Conservation (phyloP, 1,140 invertebrate genomes). For the Dendroctonus ponderosae region DNA sequence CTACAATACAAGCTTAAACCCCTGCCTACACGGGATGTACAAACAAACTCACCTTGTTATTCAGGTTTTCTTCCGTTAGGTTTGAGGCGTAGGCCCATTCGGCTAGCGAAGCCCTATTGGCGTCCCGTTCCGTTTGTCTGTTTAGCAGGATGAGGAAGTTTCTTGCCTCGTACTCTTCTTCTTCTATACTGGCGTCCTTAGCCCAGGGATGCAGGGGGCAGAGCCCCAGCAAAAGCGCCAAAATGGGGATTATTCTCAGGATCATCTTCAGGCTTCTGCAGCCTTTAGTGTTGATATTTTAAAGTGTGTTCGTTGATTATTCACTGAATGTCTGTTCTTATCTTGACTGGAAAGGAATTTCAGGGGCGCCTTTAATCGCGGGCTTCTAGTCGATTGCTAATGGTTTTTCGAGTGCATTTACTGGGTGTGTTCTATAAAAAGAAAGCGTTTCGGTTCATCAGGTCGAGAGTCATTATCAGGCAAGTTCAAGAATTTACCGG, state of each 20-base stretch:
- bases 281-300: background rate
- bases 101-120: constrained; percentile 56
- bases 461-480: too few relatives aligned
- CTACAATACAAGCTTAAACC: background rate
- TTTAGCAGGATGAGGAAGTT: constrained; percentile 62
- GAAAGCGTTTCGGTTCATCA: too few relatives aligned
- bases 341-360: too few relatives aligned
- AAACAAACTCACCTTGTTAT: constrained; percentile 50
- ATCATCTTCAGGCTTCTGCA: background rate
- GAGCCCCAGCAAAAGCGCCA: background rate
- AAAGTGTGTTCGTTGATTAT: background rate
- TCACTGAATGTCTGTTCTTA: background rate
- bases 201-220: constrained; percentile 5
- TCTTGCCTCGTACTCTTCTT: constrained; percentile 59
- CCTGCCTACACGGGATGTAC: background rate
- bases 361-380: too few relatives aligned
- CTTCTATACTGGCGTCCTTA: constrained; percentile 54
- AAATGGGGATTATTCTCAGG: background rate
- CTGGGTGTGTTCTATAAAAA: too few relatives aligned
- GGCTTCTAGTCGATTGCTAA: too few relatives aligned
- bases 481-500: too few relatives aligned
- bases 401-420: too few relatives aligned
- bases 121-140: constrained; percentile 56
- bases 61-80: constrained; percentile 68
- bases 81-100: constrained; percentile 74